Conservation (phyloP, 1,140 invertebrate genomes). For the Zophobas atratus region DNA sequence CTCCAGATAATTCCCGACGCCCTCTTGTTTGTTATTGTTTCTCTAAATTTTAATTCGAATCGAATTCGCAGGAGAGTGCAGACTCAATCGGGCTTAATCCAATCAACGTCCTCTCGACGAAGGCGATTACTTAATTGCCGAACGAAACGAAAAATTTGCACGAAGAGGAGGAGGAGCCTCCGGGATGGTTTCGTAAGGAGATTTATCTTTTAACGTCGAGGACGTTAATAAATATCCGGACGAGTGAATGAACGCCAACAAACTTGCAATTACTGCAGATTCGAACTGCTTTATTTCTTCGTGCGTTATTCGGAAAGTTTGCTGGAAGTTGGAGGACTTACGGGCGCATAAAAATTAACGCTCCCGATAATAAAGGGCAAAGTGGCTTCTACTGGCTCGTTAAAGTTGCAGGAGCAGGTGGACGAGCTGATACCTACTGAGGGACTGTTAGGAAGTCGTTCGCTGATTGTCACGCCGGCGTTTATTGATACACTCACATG, state of each 20-base stretch:
- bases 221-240: slow-evolving; percentile 46
- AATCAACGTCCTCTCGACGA: slow-evolving; percentile 2
- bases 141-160: slow-evolving; percentile 36
- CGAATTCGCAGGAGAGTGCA: slow-evolving; percentile 2
- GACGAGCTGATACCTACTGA: background rate
- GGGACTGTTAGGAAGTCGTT: no score
- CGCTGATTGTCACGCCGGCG: no score
- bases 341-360: slow-evolving; percentile 46
- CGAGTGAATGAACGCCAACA: slow-evolving; percentile 43
- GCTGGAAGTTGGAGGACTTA: slow-evolving; percentile 32
- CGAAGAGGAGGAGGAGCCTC: background rate
- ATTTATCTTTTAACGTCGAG: slow-evolving; percentile 46
- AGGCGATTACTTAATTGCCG: slow-evolving; percentile 33
- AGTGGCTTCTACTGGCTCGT: background rate
- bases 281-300: slow-evolving; percentile 44
- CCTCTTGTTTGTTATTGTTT: slow-evolving; percentile 42
- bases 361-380: slow-evolving; percentile 33
- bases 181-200: background rate
- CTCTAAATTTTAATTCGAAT: slow-evolving; percentile 41
- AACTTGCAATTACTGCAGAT: slow-evolving; percentile 45
- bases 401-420: background rate
- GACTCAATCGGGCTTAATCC: slow-evolving; percentile 31
- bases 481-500: no score
- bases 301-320: slow-evolving; percentile 43
- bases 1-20: slow-evolving; percentile 41